Percentiles rank a stretch among this genome's conserved stretches.
Conservation (phyloP, 2,797 vertebrate species). For the Momotus momota region DNA sequence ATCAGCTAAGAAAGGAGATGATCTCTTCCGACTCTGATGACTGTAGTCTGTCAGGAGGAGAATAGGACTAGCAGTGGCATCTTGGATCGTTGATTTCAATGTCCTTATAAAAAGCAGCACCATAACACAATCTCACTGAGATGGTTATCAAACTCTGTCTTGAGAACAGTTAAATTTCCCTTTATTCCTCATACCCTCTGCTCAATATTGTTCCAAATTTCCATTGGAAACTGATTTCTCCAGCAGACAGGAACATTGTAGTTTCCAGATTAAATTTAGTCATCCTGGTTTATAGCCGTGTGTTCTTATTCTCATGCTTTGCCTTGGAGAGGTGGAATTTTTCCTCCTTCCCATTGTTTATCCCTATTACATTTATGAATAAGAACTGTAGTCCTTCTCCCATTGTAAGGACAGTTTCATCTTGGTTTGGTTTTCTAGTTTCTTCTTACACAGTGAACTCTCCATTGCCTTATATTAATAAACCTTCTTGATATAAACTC, state of each 20-base stretch:
- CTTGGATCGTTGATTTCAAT: not conserved
- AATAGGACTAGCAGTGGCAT: not conserved
- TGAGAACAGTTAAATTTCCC: not conserved
- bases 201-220: not conserved
- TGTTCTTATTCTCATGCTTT: not conserved
- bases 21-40: not conserved
- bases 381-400: not conserved
- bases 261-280: not conserved
- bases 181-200: not conserved
- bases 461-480: not conserved
- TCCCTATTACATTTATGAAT: not conserved
- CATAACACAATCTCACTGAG: not conserved
- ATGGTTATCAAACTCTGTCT: not conserved
- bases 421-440: not conserved
- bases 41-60: not conserved
- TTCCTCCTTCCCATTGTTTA: not conserved
- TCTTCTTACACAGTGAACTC: not conserved
- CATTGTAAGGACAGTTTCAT: not conserved
- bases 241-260: not conserved
- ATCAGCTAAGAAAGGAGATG: not conserved
- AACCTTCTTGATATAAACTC: not conserved
- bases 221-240: not conserved
- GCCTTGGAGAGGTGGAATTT: fast-evolving
- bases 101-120: not conserved
- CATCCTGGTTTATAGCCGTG: not conserved